Evolutionary conservation across 2,797 vertebrate genomes (phyloP).

Genomic region (Hypotaenidia okinawae): DNA sequence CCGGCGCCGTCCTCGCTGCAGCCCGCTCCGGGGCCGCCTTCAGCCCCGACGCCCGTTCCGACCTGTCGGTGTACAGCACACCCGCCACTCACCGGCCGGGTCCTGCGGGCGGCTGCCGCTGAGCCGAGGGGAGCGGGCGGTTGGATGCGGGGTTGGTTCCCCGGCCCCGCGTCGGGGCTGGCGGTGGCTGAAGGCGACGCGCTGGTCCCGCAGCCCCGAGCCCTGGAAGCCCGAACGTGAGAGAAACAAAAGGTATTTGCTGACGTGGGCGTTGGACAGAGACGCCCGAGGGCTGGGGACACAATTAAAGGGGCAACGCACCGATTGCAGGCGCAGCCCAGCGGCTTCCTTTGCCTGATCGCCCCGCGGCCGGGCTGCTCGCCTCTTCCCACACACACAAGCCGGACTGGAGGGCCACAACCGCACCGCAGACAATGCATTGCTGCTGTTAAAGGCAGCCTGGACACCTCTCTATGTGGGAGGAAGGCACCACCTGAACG

Average conservation of each 20-base stretch:
- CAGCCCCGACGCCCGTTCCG: background rate
- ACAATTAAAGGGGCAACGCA: constrained; percentile 92
- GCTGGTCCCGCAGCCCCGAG: constrained; percentile 86
- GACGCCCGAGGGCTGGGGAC: constrained; percentile 92
- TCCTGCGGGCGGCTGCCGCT: background rate
- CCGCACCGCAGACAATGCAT: background rate
- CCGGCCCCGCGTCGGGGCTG: constrained; percentile 12
- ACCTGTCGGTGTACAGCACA: background rate
- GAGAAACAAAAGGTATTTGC: constrained; percentile 84
- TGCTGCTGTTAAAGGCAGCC: background rate
- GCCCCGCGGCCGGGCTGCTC: constrained; percentile 66
- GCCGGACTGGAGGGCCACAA: background rate
- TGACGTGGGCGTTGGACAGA: constrained; percentile 58
- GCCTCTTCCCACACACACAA: background rate
- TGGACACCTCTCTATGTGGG: background rate
- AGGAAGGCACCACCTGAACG: background rate
- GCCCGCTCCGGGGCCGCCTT: background rate
- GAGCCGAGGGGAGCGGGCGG: background rate
- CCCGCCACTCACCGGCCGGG: background rate
- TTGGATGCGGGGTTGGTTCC: background rate
- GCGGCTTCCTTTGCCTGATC: background rate
- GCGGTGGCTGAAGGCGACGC: background rate
- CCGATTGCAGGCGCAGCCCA: constrained; percentile 12
- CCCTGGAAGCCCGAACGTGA: constrained; percentile 88
- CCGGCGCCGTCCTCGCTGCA: background rate